These are phyloP conservation scores for Pygmarrhopalites habei DNA, from an alignment of 1,140 invertebrate genomes.

Conservation along the genomic window DNA sequence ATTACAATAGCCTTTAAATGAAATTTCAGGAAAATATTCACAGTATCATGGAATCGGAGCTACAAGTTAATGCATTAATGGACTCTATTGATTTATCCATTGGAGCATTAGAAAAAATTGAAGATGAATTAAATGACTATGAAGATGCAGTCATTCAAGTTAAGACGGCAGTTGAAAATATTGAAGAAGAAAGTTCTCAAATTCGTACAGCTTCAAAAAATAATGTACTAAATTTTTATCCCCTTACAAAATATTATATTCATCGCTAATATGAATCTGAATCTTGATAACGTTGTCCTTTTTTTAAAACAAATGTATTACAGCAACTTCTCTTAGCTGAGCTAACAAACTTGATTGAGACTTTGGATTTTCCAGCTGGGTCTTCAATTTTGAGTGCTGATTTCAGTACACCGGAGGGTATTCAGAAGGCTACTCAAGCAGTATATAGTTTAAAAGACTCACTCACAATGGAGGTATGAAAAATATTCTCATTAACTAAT, in stretches of 20 bases:
- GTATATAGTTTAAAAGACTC: conserved; percentile 31
- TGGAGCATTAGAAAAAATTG: conserved; percentile 65
- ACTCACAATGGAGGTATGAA: conserved; percentile 31
- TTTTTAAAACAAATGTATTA: too few relatives aligned
- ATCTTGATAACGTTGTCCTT: too few relatives aligned
- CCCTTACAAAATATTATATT: too few relatives aligned
- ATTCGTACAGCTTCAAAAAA: conserved; percentile 81
- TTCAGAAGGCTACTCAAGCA: conserved; percentile 67
- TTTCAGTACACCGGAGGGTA: conserved; percentile 62
- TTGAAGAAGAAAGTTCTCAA: conserved; percentile 84
- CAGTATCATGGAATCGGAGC: conserved; percentile 73
- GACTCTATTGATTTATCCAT: conserved; percentile 72
- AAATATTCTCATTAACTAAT: too few relatives aligned
- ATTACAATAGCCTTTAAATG: neutral
- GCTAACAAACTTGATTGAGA: conserved; percentile 71
- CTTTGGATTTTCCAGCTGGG: conserved; percentile 63
- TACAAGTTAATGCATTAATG: conserved; percentile 77
- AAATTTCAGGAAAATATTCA: conserved; percentile 67
- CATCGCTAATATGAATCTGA: too few relatives aligned
- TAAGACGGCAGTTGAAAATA: conserved; percentile 75
- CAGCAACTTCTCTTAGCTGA: conserved; percentile 67
- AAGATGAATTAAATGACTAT: conserved; percentile 63
- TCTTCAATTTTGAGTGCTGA: conserved; percentile 70
- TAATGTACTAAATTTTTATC: too few relatives aligned
- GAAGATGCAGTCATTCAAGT: conserved; percentile 73